Percentiles rank a stretch among this genome's conserved stretches.
These are phyloP conservation scores for Corythornis cristatus DNA, from an alignment of 2,113 vertebrate genomes.

Conservation along the genomic window DNA sequence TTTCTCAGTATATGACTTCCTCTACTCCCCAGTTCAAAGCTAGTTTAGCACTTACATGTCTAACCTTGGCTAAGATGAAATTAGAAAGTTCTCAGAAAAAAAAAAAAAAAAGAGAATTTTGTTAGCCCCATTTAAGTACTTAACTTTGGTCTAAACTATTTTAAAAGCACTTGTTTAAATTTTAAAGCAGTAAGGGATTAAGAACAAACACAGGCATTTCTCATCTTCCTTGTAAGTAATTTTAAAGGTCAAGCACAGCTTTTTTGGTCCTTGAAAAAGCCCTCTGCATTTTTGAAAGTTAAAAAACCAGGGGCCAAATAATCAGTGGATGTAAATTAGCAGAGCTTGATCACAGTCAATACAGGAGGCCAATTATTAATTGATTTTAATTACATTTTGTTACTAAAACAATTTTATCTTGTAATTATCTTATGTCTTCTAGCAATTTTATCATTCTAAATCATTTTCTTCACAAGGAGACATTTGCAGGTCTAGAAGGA, in stretches of 20 bases:
- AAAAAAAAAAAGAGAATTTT: not conserved
- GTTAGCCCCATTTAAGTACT: not conserved
- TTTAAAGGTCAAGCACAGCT: conserved; percentile 33
- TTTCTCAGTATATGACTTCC: not conserved
- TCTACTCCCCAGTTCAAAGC: not conserved
- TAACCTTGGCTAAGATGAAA: not conserved
- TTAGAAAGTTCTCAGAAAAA: not conserved
- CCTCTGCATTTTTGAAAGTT: not conserved
- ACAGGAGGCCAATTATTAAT: not conserved
- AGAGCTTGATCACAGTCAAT: not conserved
- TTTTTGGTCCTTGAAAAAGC: not conserved
- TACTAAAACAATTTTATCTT: not conserved
- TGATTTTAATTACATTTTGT: not conserved
- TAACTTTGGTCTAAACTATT: conserved; percentile 31
- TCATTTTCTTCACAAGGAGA: not conserved
- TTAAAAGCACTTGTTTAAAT: conserved; percentile 62
- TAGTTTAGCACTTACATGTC: not conserved
- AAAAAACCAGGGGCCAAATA: not conserved
- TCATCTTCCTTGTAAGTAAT: not conserved
- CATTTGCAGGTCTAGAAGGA: not conserved
- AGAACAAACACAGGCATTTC: conserved; percentile 41
- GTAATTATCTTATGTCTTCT: not conserved
- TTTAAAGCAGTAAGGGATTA: conserved; percentile 50
- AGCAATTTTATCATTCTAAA: not conserved
- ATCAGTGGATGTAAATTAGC: not conserved